Evolutionary conservation across 2,113 vertebrate genomes (phyloP), one percentile per base, ranked within the genome.

Genomic region (Leptodactylus fuscus): DNA sequence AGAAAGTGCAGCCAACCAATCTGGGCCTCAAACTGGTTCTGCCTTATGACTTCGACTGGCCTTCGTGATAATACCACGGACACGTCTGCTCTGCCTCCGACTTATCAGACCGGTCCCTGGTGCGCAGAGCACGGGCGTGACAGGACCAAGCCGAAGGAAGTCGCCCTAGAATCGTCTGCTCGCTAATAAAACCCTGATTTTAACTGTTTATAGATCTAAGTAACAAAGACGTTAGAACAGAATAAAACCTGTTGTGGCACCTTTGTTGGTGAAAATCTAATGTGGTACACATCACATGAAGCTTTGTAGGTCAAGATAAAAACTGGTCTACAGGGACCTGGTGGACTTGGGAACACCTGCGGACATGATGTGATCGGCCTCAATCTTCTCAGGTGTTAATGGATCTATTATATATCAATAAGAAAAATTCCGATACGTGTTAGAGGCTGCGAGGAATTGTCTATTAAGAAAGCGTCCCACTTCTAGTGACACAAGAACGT

Each of bases 401-500:
- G 36, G 77, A 62, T 27, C 53, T 60, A 41, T 6, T 58, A 79
- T 36, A 53, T 53, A 60, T 27, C 53, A 41, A 58, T 24, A 27
- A 78, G 48, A 55, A 78, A 78, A 58, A 36, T 79, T 22, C n/a
- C 5, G 41, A 81, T 38, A 79, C 29, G 18, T 79, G 76, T 79
- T 79, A 79, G 76, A 38, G 51, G 32, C 76, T 15, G 76, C 16
- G n/a, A 58, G 36, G 49, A 38, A 58, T 36, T 41, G n/a, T 80
- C 77, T 44, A 41, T 27, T 9, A 8, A 24, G 51, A 24, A 55
- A 53, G 22, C 13, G 18, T 29, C 16, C 38, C 18, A n/a, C 5
- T 69, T 70, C 62, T 20, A 22, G 62, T 7, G 32, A 82, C 41
- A 13, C 22, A 27, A 7, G 53, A 41, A 36, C 4, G 44, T 51